phyloP scores from a whole-genome alignment of 2,888 invertebrate species.

The Heteromyza rotundicornis region DNA sequence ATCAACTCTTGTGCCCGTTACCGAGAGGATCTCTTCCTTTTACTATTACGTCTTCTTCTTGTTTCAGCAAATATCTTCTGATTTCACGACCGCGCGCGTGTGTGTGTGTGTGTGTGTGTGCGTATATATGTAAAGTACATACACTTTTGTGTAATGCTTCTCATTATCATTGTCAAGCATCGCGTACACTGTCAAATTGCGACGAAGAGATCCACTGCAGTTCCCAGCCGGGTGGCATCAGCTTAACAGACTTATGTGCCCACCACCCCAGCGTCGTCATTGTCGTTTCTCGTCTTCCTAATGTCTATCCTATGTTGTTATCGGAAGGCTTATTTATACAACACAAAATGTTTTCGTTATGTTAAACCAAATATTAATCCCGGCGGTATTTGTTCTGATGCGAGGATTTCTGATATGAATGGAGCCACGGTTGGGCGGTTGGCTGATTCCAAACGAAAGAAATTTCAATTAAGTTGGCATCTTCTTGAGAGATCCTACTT shows the following conservation, averaged over 20 bases:
- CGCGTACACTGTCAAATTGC: slow-evolving; percentile 10
- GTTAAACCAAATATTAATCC: neutral
- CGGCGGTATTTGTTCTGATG: neutral
- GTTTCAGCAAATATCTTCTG: no score
- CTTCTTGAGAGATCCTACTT: no score
- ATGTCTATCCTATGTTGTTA: neutral
- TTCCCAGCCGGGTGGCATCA: no score
- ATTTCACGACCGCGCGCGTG: neutral
- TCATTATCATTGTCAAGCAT: slow-evolving; percentile 33
- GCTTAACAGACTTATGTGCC: no score
- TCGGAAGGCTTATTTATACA: neutral
- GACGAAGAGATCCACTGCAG: slow-evolving; percentile 8
- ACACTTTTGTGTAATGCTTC: slow-evolving; percentile 24
- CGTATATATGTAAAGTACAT: neutral
- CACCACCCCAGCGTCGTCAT: neutral
- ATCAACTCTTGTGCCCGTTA: slow-evolving; percentile 20
- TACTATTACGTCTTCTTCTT: neutral
- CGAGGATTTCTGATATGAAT: neutral
- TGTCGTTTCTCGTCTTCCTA: neutral
- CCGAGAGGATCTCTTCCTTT: no score
- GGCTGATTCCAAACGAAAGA: no score
- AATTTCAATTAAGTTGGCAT: neutral
- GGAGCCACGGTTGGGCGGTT: neutral
- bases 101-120: neutral
- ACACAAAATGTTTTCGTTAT: neutral